These are phyloP conservation scores for Cephus nigrinus DNA, from an alignment of 2,888 invertebrate species.

Conservation along the genomic window DNA sequence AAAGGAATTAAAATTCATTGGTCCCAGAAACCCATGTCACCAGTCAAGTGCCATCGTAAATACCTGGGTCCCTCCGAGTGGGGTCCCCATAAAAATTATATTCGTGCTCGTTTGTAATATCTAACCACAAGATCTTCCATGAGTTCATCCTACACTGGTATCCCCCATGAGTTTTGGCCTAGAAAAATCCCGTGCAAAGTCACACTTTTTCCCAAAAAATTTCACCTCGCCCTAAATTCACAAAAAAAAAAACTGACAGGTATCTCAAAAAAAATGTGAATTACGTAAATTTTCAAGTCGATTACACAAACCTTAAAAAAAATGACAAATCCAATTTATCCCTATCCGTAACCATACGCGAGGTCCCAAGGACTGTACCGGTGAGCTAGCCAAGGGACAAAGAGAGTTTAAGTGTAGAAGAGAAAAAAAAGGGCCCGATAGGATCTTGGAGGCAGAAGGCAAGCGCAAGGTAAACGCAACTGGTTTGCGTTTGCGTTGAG, in stretches of 20 bases:
- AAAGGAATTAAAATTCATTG: constrained; percentile 65
- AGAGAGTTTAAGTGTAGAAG: no score
- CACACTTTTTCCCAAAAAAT: no score
- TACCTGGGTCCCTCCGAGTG: constrained; percentile 44
- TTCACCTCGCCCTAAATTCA: no score
- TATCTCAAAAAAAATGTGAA: no score
- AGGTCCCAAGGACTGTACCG: neutral
- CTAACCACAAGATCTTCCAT: constrained; percentile 37
- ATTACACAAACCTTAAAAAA: no score
- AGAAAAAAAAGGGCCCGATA: constrained; percentile 35
- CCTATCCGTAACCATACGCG: neutral
- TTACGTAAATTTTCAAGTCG: no score
- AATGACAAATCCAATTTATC: no score
- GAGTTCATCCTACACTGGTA: neutral
- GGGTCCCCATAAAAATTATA: constrained; percentile 59
- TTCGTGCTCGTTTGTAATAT: constrained; percentile 46
- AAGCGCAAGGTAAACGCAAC: constrained; percentile 39
- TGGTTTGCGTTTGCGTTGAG: constrained; percentile 53
- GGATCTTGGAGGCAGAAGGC: constrained; percentile 40
- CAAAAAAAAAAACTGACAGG: no score
- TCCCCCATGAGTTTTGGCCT: no score
- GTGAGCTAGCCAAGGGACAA: neutral
- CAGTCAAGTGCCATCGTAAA: constrained; percentile 64
- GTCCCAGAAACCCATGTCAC: constrained; percentile 64
- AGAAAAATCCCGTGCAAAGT: no score